phyloP scores from a whole-genome alignment of 2,797 vertebrate genomes.

The Chaunax sp. region DNA sequence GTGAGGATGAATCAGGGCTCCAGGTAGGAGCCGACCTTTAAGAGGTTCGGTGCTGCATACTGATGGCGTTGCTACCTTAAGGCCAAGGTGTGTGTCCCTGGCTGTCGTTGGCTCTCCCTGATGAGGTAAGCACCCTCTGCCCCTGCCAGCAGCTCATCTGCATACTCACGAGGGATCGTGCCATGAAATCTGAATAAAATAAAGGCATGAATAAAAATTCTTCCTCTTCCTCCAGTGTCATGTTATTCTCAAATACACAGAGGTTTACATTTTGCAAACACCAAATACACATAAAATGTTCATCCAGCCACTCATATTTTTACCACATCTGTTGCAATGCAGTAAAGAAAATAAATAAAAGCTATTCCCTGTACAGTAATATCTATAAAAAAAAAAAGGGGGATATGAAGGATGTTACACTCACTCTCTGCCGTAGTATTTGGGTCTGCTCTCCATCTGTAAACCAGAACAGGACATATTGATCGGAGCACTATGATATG shows the following conservation, averaged over 20 bases:
- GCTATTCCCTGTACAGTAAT: conserved; percentile 7
- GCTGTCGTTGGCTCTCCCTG: conserved; percentile 96
- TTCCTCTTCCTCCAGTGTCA: neutral
- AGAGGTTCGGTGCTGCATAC: conserved; percentile 19
- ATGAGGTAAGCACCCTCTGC: conserved; percentile 96
- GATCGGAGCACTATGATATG: conserved; percentile 40
- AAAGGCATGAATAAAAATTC: neutral
- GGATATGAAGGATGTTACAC: conserved; percentile 78
- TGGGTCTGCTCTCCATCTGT: conserved; percentile 97
- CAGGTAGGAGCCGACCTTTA: conserved; percentile 5
- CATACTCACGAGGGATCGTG: conserved; percentile 93
- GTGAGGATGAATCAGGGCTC: neutral
- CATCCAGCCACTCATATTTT: conserved; percentile 30
- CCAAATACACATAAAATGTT: conserved; percentile 19
- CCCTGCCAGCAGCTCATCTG: conserved; percentile 90
- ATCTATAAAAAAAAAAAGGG: conserved; percentile 11
- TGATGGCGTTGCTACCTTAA: conserved; percentile 85
- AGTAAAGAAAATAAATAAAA: conserved; percentile 43
- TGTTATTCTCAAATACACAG: conserved; percentile 9
- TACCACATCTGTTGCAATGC: conserved; percentile 34
- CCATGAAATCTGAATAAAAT: conserved; percentile 90
- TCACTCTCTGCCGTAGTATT: conserved; percentile 99
- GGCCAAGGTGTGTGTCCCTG: conserved; percentile 94
- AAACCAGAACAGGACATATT: conserved; percentile 67
- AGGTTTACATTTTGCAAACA: conserved; percentile 1